phyloP scores from a whole-genome alignment of 2,888 invertebrate species.

The Ornithoptera priamus region DNA sequence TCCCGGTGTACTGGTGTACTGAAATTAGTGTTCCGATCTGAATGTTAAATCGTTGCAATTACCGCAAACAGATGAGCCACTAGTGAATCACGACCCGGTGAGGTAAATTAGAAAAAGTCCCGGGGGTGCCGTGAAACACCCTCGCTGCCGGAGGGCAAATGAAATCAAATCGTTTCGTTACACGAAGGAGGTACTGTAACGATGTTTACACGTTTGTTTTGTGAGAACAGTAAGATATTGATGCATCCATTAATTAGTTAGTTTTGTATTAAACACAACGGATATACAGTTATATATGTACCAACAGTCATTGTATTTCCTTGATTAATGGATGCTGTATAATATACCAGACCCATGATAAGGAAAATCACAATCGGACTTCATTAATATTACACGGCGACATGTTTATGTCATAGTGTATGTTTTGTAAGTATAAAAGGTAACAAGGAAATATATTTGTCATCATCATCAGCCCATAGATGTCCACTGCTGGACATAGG shows the following conservation, averaged over 20 bases:
- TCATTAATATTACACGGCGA: too few species aligned
- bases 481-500: too few species aligned
- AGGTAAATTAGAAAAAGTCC: constrained; percentile 28
- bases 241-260: not conserved
- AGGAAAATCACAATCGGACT: too few species aligned
- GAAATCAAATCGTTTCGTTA: constrained; percentile 26
- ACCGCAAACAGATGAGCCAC: constrained; percentile 37
- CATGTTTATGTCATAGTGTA: too few species aligned
- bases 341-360: too few species aligned
- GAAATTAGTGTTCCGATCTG: constrained; percentile 39
- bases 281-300: too few species aligned
- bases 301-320: too few species aligned
- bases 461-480: too few species aligned
- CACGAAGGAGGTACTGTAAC: constrained; percentile 15
- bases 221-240: not conserved
- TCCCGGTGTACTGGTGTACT: constrained; percentile 9
- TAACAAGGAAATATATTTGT: too few species aligned
- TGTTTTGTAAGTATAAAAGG: too few species aligned
- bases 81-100: constrained; percentile 25
- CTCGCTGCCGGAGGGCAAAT: constrained; percentile 17
- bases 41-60: constrained; percentile 42
- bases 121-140: constrained; percentile 23
- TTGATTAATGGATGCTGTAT: too few species aligned
- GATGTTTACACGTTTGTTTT: constrained; percentile 1
- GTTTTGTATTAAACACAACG: not conserved